phyloP scores from a whole-genome alignment of 37 sponge, comb jelly and placozoan genomes.

The Petrosia ficiformis region DNA sequence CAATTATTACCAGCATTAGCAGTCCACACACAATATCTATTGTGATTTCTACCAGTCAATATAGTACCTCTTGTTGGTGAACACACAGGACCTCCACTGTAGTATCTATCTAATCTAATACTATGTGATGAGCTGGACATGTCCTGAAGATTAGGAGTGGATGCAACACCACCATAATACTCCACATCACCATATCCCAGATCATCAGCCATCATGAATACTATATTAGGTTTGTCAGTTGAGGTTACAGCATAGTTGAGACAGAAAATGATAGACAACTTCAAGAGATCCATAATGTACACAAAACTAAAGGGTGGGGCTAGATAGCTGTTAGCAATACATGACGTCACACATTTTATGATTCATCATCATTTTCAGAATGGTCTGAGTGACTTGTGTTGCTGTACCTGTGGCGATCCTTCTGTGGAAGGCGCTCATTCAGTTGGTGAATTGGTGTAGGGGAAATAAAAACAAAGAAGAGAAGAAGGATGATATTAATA shows the following conservation, averaged over 20 bases:
- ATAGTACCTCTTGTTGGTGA: conserved; percentile 72
- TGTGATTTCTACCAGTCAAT: conserved; percentile 77
- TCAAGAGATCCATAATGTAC: background rate
- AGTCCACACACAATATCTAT: conserved; percentile 67
- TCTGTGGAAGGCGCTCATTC: conserved; percentile 30
- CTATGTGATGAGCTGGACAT: conserved; percentile 60
- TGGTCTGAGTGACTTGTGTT: conserved; percentile 61
- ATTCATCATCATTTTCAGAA: background rate
- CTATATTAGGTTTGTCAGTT: conserved; percentile 34
- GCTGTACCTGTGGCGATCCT: conserved; percentile 31
- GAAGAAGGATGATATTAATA: conserved; percentile 2
- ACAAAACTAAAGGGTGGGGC: too few relatives aligned
- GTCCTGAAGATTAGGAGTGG: conserved; percentile 58
- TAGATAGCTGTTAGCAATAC: too few relatives aligned
- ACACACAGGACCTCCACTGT: conserved; percentile 70
- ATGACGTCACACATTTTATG: background rate
- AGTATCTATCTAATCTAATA: conserved; percentile 48
- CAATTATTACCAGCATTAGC: conserved; percentile 46
- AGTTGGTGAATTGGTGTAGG: background rate
- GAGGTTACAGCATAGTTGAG: too few relatives aligned
- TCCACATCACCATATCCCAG: conserved; percentile 64
- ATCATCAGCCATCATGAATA: conserved; percentile 74
- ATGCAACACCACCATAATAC: conserved; percentile 54
- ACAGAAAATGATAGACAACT: background rate
- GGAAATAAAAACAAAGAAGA: conserved; percentile 8